Conservation (phyloP, 2,888 invertebrate species). For the Cheilosia vulpina region DNA sequence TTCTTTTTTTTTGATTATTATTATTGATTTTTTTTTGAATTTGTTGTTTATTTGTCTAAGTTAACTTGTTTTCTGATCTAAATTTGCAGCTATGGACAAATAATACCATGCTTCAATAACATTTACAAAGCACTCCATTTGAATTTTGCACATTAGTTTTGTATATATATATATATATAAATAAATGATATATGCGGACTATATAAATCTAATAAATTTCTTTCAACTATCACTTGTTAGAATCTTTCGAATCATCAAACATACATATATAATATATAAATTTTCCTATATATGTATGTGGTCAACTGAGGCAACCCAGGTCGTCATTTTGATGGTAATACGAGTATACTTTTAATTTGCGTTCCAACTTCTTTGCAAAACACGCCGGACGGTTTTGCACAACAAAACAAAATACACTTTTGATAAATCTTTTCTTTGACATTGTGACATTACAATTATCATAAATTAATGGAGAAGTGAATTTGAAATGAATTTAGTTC, state of each 20-base stretch:
- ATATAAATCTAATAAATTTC: conserved; percentile 4
- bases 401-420: conserved; percentile 33
- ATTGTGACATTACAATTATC: not conserved
- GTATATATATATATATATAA: not conserved
- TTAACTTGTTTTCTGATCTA: conserved; percentile 24
- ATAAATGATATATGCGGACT: conserved; percentile 4
- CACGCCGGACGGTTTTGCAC: not conserved
- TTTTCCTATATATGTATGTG: not conserved
- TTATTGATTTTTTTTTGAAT: not conserved
- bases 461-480: not conserved
- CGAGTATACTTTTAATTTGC: not conserved
- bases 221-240: not conserved
- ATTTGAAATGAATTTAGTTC: not conserved
- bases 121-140: conserved; percentile 73
- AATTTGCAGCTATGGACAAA: conserved; percentile 29
- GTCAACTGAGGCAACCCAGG: conserved; percentile 9
- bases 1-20: conserved; percentile 8
- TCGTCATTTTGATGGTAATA: not conserved
- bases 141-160: conserved; percentile 37
- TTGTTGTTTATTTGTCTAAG: conserved; percentile 21
- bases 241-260: not conserved
- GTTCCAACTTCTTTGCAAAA: not conserved
- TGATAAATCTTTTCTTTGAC: not conserved
- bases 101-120: conserved; percentile 44
- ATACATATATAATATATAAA: not conserved